Evolutionary conservation across 1,140 invertebrate species (phyloP).

Genomic region (Aphis gossypii): DNA sequence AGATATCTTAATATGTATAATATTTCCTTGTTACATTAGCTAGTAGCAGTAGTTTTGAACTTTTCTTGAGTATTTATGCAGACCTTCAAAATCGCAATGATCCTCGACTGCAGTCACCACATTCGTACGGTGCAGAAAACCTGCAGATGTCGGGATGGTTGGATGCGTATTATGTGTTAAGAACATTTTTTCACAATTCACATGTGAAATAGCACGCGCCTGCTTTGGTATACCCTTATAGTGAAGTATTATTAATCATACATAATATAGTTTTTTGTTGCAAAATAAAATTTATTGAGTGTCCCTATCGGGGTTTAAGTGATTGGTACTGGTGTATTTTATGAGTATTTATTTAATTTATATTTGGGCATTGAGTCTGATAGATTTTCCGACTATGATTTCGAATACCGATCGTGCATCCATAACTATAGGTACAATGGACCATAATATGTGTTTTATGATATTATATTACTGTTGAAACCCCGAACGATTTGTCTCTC

Average conservation of each 20-base stretch:
- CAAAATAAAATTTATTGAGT: neutral
- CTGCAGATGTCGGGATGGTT: neutral
- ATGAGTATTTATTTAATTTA: neutral
- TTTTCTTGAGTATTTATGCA: neutral
- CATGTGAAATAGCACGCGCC: too few species aligned
- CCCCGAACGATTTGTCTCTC: neutral
- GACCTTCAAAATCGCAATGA: neutral
- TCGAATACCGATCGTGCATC: neutral
- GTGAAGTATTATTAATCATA: neutral
- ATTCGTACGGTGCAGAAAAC: too few species aligned
- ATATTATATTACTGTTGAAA: constrained; percentile 18
- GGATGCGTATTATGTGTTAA: neutral
- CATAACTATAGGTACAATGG: neutral
- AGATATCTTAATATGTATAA: neutral
- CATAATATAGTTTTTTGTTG: neutral
- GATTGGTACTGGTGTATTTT: neutral
- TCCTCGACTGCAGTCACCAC: too few species aligned
- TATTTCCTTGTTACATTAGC: neutral
- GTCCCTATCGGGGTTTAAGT: neutral
- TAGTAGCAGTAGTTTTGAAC: neutral
- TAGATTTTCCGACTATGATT: neutral
- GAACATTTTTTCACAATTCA: too few species aligned
- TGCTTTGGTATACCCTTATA: neutral
- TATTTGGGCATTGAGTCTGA: neutral
- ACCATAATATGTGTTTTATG: neutral